phyloP scores from a whole-genome alignment of 2,113 vertebrate genomes.

The Vulpes ferrilata region DNA sequence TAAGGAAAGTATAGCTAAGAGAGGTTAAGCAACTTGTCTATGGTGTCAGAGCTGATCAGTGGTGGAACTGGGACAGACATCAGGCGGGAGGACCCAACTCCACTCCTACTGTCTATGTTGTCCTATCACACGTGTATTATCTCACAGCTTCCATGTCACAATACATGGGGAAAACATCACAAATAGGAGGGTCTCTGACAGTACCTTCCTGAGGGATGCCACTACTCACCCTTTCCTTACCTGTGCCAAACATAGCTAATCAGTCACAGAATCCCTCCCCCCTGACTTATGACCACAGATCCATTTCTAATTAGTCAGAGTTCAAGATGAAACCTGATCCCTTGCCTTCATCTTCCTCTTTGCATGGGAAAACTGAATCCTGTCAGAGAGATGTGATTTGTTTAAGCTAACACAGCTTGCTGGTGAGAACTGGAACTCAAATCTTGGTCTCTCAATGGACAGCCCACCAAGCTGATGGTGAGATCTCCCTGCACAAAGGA shows the following conservation, averaged over 20 bases:
- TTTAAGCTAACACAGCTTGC: background rate
- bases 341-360: background rate
- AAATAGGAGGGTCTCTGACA: background rate
- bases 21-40: background rate
- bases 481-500: background rate
- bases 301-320: background rate
- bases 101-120: fast-evolving
- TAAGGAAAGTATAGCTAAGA: background rate
- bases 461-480: background rate
- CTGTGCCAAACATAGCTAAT: constrained; percentile 5
- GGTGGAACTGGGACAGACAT: background rate
- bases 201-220: background rate
- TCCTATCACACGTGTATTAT: too few species aligned
- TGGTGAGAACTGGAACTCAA: background rate
- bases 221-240: background rate
- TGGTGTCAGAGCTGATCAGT: background rate
- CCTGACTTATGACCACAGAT: background rate
- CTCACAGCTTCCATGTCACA: background rate
- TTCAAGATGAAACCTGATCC: background rate
- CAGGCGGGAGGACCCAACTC: background rate
- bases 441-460: background rate
- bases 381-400: background rate
- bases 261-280: background rate
- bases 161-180: background rate
- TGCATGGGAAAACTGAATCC: background rate